Evolutionary conservation across 2,888 invertebrate species (phyloP), one percentile per base, ranked within the genome.

Genomic region (Odontocerum albicorne): DNA sequence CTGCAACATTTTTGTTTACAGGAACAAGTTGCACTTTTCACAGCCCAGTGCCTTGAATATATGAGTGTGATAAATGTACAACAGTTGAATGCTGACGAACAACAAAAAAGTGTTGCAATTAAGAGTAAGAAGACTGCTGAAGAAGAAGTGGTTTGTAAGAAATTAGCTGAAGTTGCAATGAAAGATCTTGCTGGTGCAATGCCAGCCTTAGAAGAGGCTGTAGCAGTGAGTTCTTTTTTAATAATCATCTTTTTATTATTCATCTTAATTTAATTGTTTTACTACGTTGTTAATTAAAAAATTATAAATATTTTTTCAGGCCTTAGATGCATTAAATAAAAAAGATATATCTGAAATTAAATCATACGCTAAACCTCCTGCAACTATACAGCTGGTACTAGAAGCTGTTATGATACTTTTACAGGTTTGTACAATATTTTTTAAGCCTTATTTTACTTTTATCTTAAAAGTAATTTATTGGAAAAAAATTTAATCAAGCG

Each of bases 281-380:
- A 4, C 27, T 27, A 7, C 10, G n/a, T n/a, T 3, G 15, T 36
- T 12, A 35, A 6, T 35, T 35, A 4, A 35, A 8, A 35, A n/a
- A 8, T n/a, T n/a, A 6, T 20, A 13, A 33, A 13, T 8, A 42
- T 10, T 40, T 7, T 46, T 57, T 4, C 63, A 80, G 79, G 91
- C 92, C 1, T 70, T 92, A 44, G 89, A 90, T 66, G 81, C 90
- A 0, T 70, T 93, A 13, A 92, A 90, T 67, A 92, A 92, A 71
- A 90, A 90, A 67, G 92, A 92, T 67, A 85, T 95, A 51, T 86
- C 90, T 33, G 94, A 95, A 77, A 90, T 95, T 55, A 92, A 92
- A 68, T 92, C 93, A 0, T 95, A 94, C 69, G 87, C 88, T 0
- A 86, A 88, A 56, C 95, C 95, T 1, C 94, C 94, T 1, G 78